A percentile compares a stretch with the other conserved stretches of the same genome.
These are phyloP conservation scores for Agonopterix heracliana DNA, from an alignment of 2,888 invertebrate species.

Conservation along the genomic window DNA sequence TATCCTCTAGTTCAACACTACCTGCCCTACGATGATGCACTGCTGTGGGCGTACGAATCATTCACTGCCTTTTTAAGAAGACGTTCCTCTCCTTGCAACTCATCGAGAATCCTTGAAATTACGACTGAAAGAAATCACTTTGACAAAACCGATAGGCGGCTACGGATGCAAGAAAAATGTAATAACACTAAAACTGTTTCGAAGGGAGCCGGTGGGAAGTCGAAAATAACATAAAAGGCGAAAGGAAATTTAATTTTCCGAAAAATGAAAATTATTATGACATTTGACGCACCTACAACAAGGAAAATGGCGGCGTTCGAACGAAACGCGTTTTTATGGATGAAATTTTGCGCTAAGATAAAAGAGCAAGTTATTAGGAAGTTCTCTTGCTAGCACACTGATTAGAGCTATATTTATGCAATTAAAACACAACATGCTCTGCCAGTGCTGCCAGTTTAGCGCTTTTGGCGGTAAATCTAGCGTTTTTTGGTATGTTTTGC, in stretches of 20 bases:
- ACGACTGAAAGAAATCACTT: conserved; percentile 49
- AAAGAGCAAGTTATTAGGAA: too few species aligned
- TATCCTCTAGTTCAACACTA: conserved; percentile 21
- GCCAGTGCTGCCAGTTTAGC: too few species aligned
- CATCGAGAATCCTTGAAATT: conserved; percentile 68
- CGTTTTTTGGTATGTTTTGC: too few species aligned
- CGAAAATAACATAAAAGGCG: conserved; percentile 57
- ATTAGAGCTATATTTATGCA: too few species aligned
- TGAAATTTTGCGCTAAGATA: too few species aligned
- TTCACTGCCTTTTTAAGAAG: conserved; percentile 61
- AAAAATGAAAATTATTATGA: conserved; percentile 73
- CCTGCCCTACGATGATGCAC: conserved; percentile 15
- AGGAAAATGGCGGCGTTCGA: conserved; percentile 66
- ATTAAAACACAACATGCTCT: too few species aligned
- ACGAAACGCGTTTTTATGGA: background rate
- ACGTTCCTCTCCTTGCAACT: conserved; percentile 62
- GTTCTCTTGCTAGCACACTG: too few species aligned
- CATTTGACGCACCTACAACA: conserved; percentile 76
- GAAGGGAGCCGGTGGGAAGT: conserved; percentile 38
- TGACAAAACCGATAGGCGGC: conserved; percentile 28
- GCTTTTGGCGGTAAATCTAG: too few species aligned
- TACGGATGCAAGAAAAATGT: conserved; percentile 31
- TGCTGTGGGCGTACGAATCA: conserved; percentile 47
- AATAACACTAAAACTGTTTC: conserved; percentile 33
- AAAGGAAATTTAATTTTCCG: conserved; percentile 61